Percentiles rank a stretch among this genome's conserved stretches.
phyloP scores from a whole-genome alignment of 53 echinoderm and acorn worm genomes.

The Echinometra lucunter region DNA sequence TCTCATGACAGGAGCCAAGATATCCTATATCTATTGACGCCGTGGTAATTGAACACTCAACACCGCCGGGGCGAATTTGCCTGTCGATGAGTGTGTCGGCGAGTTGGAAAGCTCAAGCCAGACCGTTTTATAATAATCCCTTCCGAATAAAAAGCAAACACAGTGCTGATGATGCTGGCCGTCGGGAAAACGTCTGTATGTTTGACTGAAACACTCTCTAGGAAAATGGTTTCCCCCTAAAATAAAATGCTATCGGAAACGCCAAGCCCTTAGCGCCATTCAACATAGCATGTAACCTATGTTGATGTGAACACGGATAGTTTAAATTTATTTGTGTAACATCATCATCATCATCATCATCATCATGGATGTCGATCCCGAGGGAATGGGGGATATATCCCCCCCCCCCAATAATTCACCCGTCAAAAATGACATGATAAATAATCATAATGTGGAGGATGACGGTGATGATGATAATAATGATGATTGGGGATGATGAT shows the following conservation, averaged over 20 bases:
- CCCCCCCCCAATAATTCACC: too few species aligned
- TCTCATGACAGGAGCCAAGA: neutral
- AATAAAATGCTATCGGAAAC: neutral
- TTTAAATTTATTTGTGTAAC: neutral
- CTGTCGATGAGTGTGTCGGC: conserved; percentile 14
- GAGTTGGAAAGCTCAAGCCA: neutral
- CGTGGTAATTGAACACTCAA: conserved; percentile 6
- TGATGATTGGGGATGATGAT: too few species aligned
- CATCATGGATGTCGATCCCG: too few species aligned
- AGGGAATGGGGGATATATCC: too few species aligned
- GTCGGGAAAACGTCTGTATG: neutral
- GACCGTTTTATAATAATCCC: neutral
- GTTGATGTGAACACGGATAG: neutral
- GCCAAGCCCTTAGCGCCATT: neutral
- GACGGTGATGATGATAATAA: too few species aligned
- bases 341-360: neutral
- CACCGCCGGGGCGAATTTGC: conserved; percentile 26
- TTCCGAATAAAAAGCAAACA: neutral
- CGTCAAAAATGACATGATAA: too few species aligned
- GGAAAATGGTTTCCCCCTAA: neutral
- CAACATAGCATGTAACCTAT: neutral
- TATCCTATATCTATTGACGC: conserved; percentile 24
- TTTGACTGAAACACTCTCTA: neutral
- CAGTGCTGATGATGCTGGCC: neutral
- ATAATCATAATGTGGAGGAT: too few species aligned